Evolutionary conservation across 2,888 invertebrate genomes (phyloP), one percentile per base, ranked within the genome.

Genomic region (Beris morrisii): DNA sequence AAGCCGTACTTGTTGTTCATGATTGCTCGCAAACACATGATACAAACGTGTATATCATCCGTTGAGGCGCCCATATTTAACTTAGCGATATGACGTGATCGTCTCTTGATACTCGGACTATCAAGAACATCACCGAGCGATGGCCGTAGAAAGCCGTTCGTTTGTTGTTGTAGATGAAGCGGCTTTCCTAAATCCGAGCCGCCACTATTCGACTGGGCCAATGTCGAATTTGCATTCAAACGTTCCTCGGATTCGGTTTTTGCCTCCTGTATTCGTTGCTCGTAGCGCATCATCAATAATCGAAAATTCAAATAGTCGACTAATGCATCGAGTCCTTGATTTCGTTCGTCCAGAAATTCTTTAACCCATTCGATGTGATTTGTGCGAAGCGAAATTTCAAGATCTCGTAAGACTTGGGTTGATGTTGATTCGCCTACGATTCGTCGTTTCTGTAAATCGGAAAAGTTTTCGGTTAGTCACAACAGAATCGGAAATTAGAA

Each of bases 1-100:
- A 98, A 97, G 71, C 97, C 98, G 81, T 96, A 95, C 91, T 98
- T 98, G 79, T 99, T 98, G 82, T 99, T 99, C 98, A 99, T 99
- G 77, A 99, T 97, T 73, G 98, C 98, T 67, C 98, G 86, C 85
- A 99, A 89, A 79, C 98, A 99, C 91, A 97, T 93, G 76, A 99
- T 97, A 84, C 97, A 97, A 69, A 98, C 96, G 82, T 99, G 98
- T 76, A 99, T 97, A 79, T 99, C 99, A 80, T 98, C 98, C 70
- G 95, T 93, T 67, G 96, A 92, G 74, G 95, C 93, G 64, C 95
- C 95, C 94, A 95, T 94, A 79, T 94, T 95, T 71, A 95, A 83
- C 73, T 92, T 87, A 59, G 93, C 92, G 44, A 93, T 92, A 80
- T 95, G 95, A 69, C 92, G 84, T 46, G 91, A 90, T 69, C 93